Conservation (phyloP, 2,113 vertebrate species). For the Progne subis region DNA sequence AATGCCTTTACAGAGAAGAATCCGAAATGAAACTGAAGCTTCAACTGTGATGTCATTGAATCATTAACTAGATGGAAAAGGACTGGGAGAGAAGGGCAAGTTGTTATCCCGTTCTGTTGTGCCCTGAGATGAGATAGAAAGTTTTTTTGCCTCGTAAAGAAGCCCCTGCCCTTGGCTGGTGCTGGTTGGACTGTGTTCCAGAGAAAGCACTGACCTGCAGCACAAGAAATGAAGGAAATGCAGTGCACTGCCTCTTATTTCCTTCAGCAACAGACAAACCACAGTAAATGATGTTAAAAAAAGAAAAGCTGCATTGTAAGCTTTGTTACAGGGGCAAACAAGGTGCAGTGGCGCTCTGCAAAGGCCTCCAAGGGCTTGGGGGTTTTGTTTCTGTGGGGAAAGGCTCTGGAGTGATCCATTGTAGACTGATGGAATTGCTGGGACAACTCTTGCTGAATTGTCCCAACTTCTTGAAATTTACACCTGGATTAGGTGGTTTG, state of each 20-base stretch:
- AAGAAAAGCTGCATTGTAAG: neutral
- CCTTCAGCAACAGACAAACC: slow-evolving; percentile 72
- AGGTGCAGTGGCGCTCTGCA: neutral
- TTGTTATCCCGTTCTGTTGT: neutral
- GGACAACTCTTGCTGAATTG: accelerated
- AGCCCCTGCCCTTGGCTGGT: neutral
- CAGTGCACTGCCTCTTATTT: slow-evolving; percentile 10
- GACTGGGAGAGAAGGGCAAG: neutral
- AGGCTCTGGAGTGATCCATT: accelerated
- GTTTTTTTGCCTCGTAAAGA: neutral
- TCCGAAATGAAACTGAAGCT: neutral
- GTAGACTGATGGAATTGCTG: neutral
- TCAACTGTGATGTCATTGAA: neutral
- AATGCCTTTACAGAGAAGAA: neutral
- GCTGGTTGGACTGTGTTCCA: neutral
- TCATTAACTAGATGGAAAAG: neutral
- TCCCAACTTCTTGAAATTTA: neutral
- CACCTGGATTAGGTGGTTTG: neutral
- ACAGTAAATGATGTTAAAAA: neutral
- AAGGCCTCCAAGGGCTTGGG: neutral
- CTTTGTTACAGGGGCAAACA: neutral
- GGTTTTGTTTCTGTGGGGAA: neutral
- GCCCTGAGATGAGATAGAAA: neutral
- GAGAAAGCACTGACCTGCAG: neutral
- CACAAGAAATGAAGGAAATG: neutral